Conservation (phyloP, 2,888 invertebrate species). For the Rhagonycha fulva region DNA sequence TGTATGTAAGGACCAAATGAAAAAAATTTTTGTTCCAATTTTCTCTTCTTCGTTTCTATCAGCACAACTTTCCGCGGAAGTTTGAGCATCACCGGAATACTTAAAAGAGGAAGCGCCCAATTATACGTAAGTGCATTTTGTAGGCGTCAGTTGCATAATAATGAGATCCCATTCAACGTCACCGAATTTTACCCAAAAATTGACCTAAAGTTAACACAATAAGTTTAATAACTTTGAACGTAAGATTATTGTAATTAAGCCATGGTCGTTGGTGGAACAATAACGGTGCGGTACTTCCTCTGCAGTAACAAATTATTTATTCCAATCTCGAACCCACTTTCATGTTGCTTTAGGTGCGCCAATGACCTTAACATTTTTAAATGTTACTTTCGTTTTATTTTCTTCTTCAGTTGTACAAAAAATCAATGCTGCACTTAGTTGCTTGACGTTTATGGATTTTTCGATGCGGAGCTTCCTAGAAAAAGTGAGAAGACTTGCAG, state of each 20-base stretch:
- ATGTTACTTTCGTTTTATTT: background rate
- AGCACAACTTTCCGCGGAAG: too few relatives aligned
- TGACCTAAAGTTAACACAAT: background rate
- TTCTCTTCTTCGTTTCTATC: too few relatives aligned
- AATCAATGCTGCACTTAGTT: background rate
- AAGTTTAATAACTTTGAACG: background rate
- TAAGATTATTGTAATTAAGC: background rate
- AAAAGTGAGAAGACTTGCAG: background rate
- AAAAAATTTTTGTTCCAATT: too few relatives aligned
- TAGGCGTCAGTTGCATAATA: background rate
- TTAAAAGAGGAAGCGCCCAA: background rate
- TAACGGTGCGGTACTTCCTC: background rate
- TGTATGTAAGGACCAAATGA: too few relatives aligned
- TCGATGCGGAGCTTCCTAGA: background rate
- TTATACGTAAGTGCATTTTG: background rate
- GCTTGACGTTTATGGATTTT: background rate
- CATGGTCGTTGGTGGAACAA: background rate
- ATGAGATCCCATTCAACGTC: background rate
- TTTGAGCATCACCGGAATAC: too few relatives aligned
- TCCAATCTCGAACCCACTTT: background rate
- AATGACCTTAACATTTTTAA: background rate
- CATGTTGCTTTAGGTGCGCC: background rate
- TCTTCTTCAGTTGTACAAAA: background rate
- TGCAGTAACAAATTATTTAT: background rate
- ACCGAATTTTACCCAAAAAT: too few relatives aligned